Conservation (phyloP, 2,888 invertebrate species). For the Danaus chrysippus region DNA sequence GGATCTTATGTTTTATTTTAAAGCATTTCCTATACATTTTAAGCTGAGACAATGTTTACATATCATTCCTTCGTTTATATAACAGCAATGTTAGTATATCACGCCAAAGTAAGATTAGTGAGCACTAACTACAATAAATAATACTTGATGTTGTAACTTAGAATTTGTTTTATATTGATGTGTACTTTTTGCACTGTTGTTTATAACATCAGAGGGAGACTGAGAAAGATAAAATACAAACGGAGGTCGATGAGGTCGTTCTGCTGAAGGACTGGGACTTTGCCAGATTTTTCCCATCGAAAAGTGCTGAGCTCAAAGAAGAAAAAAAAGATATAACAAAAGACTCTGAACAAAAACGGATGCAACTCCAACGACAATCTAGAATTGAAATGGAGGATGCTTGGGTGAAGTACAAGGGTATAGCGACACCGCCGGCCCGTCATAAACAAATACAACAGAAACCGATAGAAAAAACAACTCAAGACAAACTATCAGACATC, state of each 20-base stretch:
- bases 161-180: constrained; percentile 52
- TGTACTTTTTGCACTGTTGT: constrained; percentile 71
- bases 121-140: constrained; percentile 44
- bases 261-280: constrained; percentile 93
- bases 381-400: constrained; percentile 72
- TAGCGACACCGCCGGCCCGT: constrained; percentile 65
- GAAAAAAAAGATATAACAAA: constrained; percentile 61
- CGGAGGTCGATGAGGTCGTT: constrained; percentile 87
- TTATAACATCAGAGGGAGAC: constrained; percentile 68
- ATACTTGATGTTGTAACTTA: constrained; percentile 17
- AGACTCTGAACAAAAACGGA: constrained; percentile 60
- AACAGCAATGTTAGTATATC: constrained; percentile 35
- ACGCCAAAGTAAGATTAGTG: constrained; percentile 77
- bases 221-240: constrained; percentile 65
- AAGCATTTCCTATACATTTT: background rate
- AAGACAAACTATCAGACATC: constrained; percentile 71
- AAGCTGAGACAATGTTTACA: constrained; percentile 3
- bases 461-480: constrained; percentile 59
- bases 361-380: constrained; percentile 67
- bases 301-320: constrained; percentile 54
- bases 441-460: constrained; percentile 64
- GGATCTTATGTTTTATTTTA: no score
- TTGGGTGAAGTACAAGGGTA: constrained; percentile 66
- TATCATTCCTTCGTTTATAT: background rate
- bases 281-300: constrained; percentile 87